Conservation (phyloP, 2,888 invertebrate species). For the Parnassius apollo region DNA sequence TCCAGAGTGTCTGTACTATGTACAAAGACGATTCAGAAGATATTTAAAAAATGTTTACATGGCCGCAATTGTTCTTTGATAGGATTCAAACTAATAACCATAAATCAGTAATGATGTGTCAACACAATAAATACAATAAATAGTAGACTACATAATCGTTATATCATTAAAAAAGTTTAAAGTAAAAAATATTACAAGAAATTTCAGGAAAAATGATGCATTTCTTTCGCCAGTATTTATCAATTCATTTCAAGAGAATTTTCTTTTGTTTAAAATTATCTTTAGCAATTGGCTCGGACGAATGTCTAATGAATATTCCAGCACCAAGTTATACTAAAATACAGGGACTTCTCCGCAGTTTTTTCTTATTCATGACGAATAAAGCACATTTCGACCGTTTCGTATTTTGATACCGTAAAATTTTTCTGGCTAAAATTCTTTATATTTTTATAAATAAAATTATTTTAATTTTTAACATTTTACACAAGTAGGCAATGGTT, state of each 20-base stretch:
- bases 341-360: conserved; percentile 10
- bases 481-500: no score
- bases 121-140: no score
- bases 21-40: no score
- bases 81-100: no score
- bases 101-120: no score
- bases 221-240: neutral
- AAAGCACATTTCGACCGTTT: conserved; percentile 6
- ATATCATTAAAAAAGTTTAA: no score
- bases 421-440: conserved; percentile 1
- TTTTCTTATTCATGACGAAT: conserved; percentile 16
- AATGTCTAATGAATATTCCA: conserved; percentile 20
- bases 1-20: no score
- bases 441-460: conserved; percentile 14
- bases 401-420: conserved; percentile 20
- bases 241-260: neutral
- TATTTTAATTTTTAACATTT: neutral
- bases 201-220: no score
- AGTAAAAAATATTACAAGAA: no score
- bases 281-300: neutral
- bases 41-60: no score
- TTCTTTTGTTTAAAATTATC: neutral
- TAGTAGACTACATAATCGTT: no score
- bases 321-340: conserved; percentile 11
- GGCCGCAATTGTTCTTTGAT: no score